phyloP scores from a whole-genome alignment of 2,113 vertebrate genomes.

The Lutjanus erythropterus region DNA sequence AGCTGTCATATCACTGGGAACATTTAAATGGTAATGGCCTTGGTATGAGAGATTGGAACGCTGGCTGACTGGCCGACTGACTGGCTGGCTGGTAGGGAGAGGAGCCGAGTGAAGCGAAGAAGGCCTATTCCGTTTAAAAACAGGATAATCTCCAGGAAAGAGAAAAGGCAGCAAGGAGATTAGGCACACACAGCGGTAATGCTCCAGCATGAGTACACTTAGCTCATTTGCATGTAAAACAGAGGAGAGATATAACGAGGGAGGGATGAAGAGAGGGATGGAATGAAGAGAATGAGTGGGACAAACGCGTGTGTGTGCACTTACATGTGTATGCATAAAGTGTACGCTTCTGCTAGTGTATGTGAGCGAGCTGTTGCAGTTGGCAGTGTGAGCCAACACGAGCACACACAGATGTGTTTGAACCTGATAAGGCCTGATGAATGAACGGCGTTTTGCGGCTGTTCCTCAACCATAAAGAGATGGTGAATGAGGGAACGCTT shows the following conservation, averaged over 20 bases:
- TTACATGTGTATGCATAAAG: conserved; percentile 50
- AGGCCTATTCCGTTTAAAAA: conserved; percentile 73
- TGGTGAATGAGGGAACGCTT: conserved; percentile 61
- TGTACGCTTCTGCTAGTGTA: conserved; percentile 38
- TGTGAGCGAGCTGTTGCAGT: conserved; percentile 56
- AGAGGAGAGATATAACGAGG: conserved; percentile 69
- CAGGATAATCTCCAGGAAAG: conserved; percentile 81
- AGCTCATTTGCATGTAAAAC: conserved; percentile 83
- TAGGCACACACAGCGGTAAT: conserved; percentile 79
- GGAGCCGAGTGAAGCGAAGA: conserved; percentile 63
- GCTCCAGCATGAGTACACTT: conserved; percentile 75
- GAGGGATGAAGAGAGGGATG: conserved; percentile 59
- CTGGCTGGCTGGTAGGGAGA: conserved; percentile 58
- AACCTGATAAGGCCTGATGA: conserved; percentile 83
- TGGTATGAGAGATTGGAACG: conserved; percentile 61
- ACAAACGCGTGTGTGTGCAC: conserved; percentile 61
- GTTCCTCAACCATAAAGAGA: conserved; percentile 72
- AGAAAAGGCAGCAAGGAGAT: conserved; percentile 81
- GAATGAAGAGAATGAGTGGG: conserved; percentile 67
- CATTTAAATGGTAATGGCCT: conserved; percentile 83
- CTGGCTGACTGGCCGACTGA: conserved; percentile 59
- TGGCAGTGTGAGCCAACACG: conserved; percentile 65
- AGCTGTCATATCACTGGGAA: conserved; percentile 74
- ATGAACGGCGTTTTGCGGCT: conserved; percentile 68
- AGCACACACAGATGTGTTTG: conserved; percentile 79